These are phyloP conservation scores for Babylonia areolata DNA, from an alignment of 1,140 invertebrate genomes.

Conservation along the genomic window DNA sequence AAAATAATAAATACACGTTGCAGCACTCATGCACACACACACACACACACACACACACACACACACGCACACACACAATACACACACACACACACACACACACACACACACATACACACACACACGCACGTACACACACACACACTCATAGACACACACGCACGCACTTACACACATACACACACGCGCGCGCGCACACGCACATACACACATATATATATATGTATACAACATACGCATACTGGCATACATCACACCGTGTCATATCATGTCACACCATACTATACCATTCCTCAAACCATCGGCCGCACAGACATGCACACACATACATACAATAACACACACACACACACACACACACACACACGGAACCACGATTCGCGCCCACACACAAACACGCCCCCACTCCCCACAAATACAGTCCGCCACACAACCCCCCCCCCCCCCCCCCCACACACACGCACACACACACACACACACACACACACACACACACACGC, in stretches of 20 bases:
- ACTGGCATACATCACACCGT: neutral
- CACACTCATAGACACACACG: neutral
- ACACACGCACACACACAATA: too few species aligned
- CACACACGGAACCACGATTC: neutral
- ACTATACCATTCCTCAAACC: too few species aligned
- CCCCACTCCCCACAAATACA: too few species aligned
- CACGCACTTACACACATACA: neutral
- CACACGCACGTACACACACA: neutral
- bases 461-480: slow-evolving; percentile 9
- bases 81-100: too few species aligned
- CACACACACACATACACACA: neutral
- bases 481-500: neutral
- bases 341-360: slow-evolving; percentile 5
- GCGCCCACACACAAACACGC: neutral
- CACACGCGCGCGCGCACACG: neutral
- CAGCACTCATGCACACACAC: too few species aligned
- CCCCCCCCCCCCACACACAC: too few species aligned
- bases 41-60: too few species aligned
- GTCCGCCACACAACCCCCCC: too few species aligned
- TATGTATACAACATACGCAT: neutral
- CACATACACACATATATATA: neutral
- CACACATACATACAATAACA: neutral
- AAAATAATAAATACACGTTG: too few species aligned
- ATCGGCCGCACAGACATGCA: neutral
- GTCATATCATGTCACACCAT: too few species aligned